Evolutionary conservation across 2,888 invertebrate species (phyloP).

Genomic region (Choristoneura rosaceana): DNA sequence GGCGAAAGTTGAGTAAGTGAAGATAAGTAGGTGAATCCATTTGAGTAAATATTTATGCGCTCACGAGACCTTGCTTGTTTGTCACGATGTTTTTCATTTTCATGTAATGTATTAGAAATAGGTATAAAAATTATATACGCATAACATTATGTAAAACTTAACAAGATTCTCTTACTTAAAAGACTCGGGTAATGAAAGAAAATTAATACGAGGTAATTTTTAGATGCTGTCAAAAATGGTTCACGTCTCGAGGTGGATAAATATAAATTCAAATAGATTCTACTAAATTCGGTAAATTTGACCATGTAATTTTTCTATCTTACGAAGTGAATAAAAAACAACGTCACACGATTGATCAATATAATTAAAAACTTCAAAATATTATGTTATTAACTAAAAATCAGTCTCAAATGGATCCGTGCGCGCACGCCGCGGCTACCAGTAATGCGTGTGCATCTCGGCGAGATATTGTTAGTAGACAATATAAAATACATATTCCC

Average conservation of each 20-base stretch:
- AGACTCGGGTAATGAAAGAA: no score
- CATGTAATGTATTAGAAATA: no score
- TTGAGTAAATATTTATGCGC: no score
- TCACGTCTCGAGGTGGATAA: not conserved
- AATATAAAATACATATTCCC: conserved; percentile 64
- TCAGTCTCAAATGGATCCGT: conserved; percentile 71
- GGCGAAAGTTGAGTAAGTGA: no score
- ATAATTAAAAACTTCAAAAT: conserved; percentile 14
- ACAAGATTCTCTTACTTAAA: no score
- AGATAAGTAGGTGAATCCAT: no score
- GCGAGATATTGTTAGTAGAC: conserved; percentile 51
- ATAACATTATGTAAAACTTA: no score
- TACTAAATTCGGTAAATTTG: not conserved
- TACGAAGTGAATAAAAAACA: not conserved
- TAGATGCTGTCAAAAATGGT: no score
- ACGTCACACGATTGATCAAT: conserved; percentile 5
- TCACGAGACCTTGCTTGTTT: no score
- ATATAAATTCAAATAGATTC: not conserved
- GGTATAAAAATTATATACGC: no score
- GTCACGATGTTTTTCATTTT: no score
- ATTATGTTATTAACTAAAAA: conserved; percentile 50
- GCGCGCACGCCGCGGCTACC: conserved; percentile 19
- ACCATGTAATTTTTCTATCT: not conserved
- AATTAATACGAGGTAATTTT: no score
- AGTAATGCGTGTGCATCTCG: conserved; percentile 16